Conservation (phyloP, 2,797 vertebrate species). For the Chloroceryle inda region DNA sequence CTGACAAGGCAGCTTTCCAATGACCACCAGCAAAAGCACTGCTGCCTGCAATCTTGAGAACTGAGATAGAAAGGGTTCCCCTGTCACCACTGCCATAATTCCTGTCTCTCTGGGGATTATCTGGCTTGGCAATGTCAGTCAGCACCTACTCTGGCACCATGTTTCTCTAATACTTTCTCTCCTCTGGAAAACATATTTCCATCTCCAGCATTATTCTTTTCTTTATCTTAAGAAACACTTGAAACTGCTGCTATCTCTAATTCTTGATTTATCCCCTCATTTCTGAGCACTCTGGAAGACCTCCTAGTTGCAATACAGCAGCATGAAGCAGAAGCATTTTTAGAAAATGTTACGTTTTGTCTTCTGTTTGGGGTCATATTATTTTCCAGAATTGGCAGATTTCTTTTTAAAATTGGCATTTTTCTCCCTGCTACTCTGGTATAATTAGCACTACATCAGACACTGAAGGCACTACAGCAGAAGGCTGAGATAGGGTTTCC, state of each 20-base stretch:
- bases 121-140: not conserved
- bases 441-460: slow-evolving; percentile 64
- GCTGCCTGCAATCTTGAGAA: not conserved
- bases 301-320: slow-evolving; percentile 6
- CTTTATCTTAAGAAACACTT: slow-evolving; percentile 13
- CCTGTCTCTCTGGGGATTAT: not conserved
- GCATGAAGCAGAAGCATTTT: slow-evolving; percentile 8
- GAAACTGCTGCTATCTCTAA: not conserved
- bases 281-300: not conserved
- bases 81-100: not conserved
- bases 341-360: slow-evolving; percentile 31
- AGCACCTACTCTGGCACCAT: not conserved
- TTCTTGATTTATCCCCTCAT: slow-evolving; percentile 12
- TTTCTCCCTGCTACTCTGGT: not conserved
- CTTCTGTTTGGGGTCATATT: slow-evolving; percentile 36
- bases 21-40: not conserved
- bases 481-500: slow-evolving; percentile 59
- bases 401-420: slow-evolving; percentile 33
- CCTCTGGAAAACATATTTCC: not conserved
- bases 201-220: not conserved
- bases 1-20: not conserved
- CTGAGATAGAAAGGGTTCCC: not conserved
- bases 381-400: slow-evolving; percentile 51
- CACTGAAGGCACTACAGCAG: slow-evolving; percentile 49
- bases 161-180: not conserved